Evolutionary conservation across 2,888 invertebrate species (phyloP), one percentile per base, ranked within the genome.

Genomic region (Apamea sordens): DNA sequence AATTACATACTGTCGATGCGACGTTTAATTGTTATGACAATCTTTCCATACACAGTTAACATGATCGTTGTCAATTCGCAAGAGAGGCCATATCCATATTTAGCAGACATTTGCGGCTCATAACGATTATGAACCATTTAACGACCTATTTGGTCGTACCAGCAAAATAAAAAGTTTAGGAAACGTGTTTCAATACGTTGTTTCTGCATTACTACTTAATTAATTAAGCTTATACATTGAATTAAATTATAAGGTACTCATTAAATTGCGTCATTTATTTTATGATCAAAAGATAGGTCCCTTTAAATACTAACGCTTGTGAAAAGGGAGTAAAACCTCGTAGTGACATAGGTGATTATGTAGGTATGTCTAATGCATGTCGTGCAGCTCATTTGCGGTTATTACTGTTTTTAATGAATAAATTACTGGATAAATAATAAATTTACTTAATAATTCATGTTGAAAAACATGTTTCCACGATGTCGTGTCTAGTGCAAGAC

Each of bases 261-360:
- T 78, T 67, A 28, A 59, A 56, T 36, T 53, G 36, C 3, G 5
- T 56, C 36, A 61, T 76, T 68, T 36, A 76, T 69, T 82, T 83
- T 76, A 85, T n/a, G 36, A 53, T 5, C 21, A 61, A n/a, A 65
- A 65, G 15, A 21, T 21, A 13, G 0, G 4, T 59, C 1, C 7
- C 24, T 28, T 65, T 77, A 10, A 59, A 7, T 24, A 36, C 0
- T 32, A 15, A 36, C 21, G n/a, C 21, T 11, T 13, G 21, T 41
- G 21, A 73, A 41, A 78, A 6, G 1, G 21, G 32, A 13, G 8
- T 18, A 8, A 4, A 41, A 72, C 32, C 11, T n/a, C 24, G 6
- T 53, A 56, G n/a, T 21, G 4, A 56, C 15, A 32, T n/a, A 15
- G 21, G 21, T 2, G 59, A 65, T 65, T 65, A 65, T 65, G 28